Evolutionary conservation across 2,888 invertebrate genomes (phyloP), one percentile per base, ranked within the genome.

Genomic region (Drepanosiphum platanoidis): DNA sequence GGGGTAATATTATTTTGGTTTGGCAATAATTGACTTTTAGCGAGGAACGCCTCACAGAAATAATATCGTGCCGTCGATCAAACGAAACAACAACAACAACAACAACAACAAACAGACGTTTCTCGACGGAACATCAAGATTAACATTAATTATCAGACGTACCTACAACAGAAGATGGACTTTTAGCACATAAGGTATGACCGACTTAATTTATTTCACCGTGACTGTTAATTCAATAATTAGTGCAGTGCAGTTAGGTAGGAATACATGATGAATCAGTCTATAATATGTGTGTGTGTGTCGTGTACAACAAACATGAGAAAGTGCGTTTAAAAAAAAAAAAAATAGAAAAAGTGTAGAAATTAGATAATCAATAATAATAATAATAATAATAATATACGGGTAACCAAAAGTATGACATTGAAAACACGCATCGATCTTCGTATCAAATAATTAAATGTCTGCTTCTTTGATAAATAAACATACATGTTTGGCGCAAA

Each of bases 221-320:
- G 18, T 71, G 22, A 18, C 18, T n/a, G n/a, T n/a, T 36, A 70
- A 36, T n/a, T n/a, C 34, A 70, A 18, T 5, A 22, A n/a, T 18
- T 27, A 68, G 13, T 68, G 22, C 18, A 71, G 79, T 80, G 68
- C 46, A n/a, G 18, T n/a, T 80, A 68, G 27, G 18, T 70, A 36
- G 52, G 68, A 70, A 80, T 68, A 80, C 8, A 68, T 13, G 34
- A 68, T 80, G 46, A 68, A 79, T 80, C 79, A 80, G 79, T 80
- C 79, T 68, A 80, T 80, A 80, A 78, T 79, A 46, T 34, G 11
- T 39, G 39, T 78, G 30, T 42, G 42, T 30, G 64, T 22, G 27
- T 42, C 64, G 13, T 64, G 64, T 30, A 64, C 42, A 32, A 22
- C 18, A 27, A 27, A 78, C 64, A 64, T 42, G 13, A 13, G 30